Evolutionary conservation across 2,797 vertebrate species (phyloP), one percentile per base, ranked within the genome.

Genomic region (Falco cherrug): DNA sequence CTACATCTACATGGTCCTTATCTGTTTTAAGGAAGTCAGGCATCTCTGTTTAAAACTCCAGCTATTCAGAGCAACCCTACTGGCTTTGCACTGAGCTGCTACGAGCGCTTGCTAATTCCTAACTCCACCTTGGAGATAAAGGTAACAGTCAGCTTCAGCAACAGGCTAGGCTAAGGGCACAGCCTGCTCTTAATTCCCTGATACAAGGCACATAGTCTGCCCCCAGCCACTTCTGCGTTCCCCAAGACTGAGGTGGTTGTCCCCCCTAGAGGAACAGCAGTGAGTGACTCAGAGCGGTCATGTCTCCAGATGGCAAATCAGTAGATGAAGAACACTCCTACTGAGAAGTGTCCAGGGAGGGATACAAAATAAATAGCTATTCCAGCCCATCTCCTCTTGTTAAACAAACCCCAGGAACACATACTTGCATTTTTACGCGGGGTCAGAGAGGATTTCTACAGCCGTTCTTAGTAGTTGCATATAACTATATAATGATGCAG

Each of bases 181-280:
- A 74, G 61, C 31, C 54, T 63, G 48, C 43, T 80, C 33, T 0
- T 0, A 1, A 13, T 18, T 60, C 17, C 43, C 11, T 7, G 2
- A 13, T 9, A 63, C 5, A 25, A 50, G 10, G 15, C 5, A 45
- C 1, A 20, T 0, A 2, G 25, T 16, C 24, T 54, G 8, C 2
- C 33, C 35, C 29, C 45, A 56, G 20, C 8, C 26, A 37, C 13
- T 60, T 60, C 60, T 37, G 12, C 10, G 4, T 33, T 79, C 0
- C 1, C 11, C 12, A 33, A 54, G 13, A 7, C 10, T 7, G 13
- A 82, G 39, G 9, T 37, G 11, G 37, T 39, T 39, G 37, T 39
- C 37, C 3, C 11, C n/a, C 26, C 17, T 16, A 12, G 26, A 61
- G 16, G 26, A 89, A 43, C 26, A 69, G 31, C 26, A 47, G 47